phyloP scores from a whole-genome alignment of 2,888 invertebrate species.

The Drosophila prostipennis region DNA sequence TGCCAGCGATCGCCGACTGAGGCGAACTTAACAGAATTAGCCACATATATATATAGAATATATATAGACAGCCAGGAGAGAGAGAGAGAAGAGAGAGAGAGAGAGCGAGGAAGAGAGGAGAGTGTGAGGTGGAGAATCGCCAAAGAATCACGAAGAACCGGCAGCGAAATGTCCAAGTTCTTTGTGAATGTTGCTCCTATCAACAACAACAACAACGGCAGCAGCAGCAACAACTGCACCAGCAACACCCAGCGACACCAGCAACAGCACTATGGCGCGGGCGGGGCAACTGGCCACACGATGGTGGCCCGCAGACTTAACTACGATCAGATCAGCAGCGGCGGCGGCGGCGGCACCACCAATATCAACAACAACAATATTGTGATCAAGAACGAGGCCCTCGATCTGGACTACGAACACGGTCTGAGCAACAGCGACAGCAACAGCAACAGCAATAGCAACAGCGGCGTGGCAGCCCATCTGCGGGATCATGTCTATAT shows the following conservation, averaged over 20 bases:
- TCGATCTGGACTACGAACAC: conserved; percentile 63
- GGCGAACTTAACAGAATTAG: conserved; percentile 60
- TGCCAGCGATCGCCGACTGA: conserved; percentile 17
- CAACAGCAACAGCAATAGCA: conserved; percentile 50
- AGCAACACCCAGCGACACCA: conserved; percentile 52
- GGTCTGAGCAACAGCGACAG: conserved; percentile 50
- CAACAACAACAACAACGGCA: conserved; percentile 68
- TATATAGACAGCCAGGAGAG: conserved; percentile 1
- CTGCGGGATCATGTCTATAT: conserved; percentile 95
- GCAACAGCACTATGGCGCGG: conserved; percentile 58
- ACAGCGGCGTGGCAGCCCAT: conserved; percentile 84
- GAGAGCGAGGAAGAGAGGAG: conserved; percentile 26
- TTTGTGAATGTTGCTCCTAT: conserved; percentile 68
- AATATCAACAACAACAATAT: conserved; percentile 55
- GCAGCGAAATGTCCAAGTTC: conserved; percentile 81
- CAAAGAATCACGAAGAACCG: conserved; percentile 28
- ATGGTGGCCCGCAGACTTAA: conserved; percentile 77
- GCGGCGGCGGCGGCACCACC: conserved; percentile 23
- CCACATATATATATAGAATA: neutral
- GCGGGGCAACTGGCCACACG: conserved; percentile 32
- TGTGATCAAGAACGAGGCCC: conserved; percentile 66
- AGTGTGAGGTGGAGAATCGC: conserved; percentile 11
- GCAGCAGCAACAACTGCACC: conserved; percentile 39
- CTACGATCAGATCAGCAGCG: conserved; percentile 55
- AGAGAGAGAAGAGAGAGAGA: conserved; percentile 9